Evolutionary conservation across 1,140 invertebrate species (phyloP), one percentile per base, ranked within the genome.

Genomic region (Metaphire vulgaris): DNA sequence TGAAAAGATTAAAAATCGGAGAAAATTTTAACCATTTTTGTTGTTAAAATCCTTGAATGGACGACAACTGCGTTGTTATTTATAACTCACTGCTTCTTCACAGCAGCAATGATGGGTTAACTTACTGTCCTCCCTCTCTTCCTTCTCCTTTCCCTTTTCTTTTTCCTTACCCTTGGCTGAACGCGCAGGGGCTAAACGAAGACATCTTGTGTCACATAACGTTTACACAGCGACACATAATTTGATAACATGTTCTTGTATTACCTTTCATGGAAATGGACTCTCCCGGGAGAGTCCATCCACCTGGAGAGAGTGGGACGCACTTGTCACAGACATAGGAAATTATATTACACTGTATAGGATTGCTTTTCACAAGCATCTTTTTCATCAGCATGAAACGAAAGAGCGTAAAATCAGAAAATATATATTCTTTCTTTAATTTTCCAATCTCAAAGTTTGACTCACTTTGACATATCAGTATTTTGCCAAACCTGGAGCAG

Each of bases 81-180:
- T 34, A 34, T 16, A 33, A 15, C 72, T 56, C 41, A 33, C n/a
- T 32, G 69, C 28, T n/a, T 71, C 69, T 68, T 26, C 31, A 30
- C 67, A 26, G 31, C 28, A 26, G 31, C 26, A 68, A 68, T 21
- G 67, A 29, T 21, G 67, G 28, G 28, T 29, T 26, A 26, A 56
- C 72, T 73, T 41, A 73, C 72, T 73, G 32, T 73, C 72, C n/a
- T 73, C 72, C 33, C 72, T 34, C 26, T 73, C 72, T 29, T 73
- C 72, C 56, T 73, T 73, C 34, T 73, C 72, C 33, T 73, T 73
- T 41, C 32, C 34, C 34, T 73, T 73, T 30, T 73, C 72, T 30
- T 73, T 73, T 16, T 73, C 72, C 34, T 73, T 73, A 41, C 32
- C 28, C 34, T 73, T 73, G 72, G 72, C 26, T 34, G 32, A 41